Base-by-base conservation (phyloP, 2,797 vertebrate species). In the Carduelis carduelis region DNA sequence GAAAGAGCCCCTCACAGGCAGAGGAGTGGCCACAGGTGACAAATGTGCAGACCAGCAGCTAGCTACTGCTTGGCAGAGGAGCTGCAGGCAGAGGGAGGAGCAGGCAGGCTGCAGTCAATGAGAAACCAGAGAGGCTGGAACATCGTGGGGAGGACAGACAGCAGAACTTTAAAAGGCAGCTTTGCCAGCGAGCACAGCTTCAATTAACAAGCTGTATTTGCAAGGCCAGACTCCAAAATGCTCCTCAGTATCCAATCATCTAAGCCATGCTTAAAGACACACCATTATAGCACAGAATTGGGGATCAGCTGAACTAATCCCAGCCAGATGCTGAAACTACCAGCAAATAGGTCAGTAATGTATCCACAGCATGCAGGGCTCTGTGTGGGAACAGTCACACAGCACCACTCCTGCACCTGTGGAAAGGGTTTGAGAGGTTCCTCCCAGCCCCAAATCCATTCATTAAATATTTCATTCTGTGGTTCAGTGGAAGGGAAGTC, bases 11-110 rank as follows among this genome's bases (percentile, higher is more conserved):
- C 66, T 66, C n/a, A 23, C 24, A 46, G 81, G 7, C 39, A 78
- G 49, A 94, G 69, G 80, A 96, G 88, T 75, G 72, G 87, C 80
- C 77, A 71, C 85, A 87, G 87, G 95, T 94, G 93, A 89, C 88
- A 94, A 92, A 64, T 1, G 49, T 21, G 32, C 14, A 3, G 37
- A 72, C 59, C 81, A 92, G 74, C 81, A 91, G 71, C 53, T 55
- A 91, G 71, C 53, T 55, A 2, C 39, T 49, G 81, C 77, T 72
- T 80, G 66, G 71, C 74, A 81, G 76, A 50, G 49, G 56, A 82
- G 47, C 47, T 5, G 2, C 49, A 35, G 57, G 92, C 30, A 32
- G 65, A 64, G 57, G 4, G 43, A 85, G 61, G 55, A 65, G 53
- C 57, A 63, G 43, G 63, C 78, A 64, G 89, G 32, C 65, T 43